A percentile compares a stretch with the other conserved stretches of the same genome.
Conservation (phyloP, 2,888 invertebrate species). For the Melanophora roralis region DNA sequence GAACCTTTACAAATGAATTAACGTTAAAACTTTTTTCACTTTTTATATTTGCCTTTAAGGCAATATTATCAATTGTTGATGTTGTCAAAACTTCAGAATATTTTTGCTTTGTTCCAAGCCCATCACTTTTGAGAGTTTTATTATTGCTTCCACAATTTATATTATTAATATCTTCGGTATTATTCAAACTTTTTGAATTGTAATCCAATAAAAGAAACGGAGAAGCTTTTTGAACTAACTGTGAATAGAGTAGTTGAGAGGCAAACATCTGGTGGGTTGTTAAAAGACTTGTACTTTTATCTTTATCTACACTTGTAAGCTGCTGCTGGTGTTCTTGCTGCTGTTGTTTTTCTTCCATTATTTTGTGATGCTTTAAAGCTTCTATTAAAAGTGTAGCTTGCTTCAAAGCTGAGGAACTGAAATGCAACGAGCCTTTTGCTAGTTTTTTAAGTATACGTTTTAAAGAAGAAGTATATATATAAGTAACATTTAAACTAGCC, state of each 20-base stretch:
- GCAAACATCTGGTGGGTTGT: slow-evolving; percentile 37
- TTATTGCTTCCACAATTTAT: slow-evolving; percentile 62
- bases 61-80: neutral
- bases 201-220: slow-evolving; percentile 39
- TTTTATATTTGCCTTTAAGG: neutral
- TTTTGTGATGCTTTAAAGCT: slow-evolving; percentile 21
- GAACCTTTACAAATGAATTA: slow-evolving; percentile 15
- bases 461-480: neutral
- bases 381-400: slow-evolving; percentile 48
- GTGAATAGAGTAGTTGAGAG: slow-evolving; percentile 33
- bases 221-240: slow-evolving; percentile 29
- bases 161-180: too few relatives aligned
- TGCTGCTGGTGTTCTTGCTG: neutral
- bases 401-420: slow-evolving; percentile 25
- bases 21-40: neutral
- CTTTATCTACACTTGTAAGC: neutral
- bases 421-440: slow-evolving; percentile 29
- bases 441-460: slow-evolving; percentile 36
- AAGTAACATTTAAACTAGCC: slow-evolving; percentile 20
- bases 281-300: neutral
- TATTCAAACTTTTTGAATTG: too few relatives aligned
- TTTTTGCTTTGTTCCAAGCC: neutral
- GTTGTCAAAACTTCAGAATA: neutral
- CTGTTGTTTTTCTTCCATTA: slow-evolving; percentile 15
- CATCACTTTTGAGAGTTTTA: slow-evolving; percentile 9